Base-by-base conservation (phyloP, 2,888 invertebrate genomes). In the Chymomyza amoena region DNA sequence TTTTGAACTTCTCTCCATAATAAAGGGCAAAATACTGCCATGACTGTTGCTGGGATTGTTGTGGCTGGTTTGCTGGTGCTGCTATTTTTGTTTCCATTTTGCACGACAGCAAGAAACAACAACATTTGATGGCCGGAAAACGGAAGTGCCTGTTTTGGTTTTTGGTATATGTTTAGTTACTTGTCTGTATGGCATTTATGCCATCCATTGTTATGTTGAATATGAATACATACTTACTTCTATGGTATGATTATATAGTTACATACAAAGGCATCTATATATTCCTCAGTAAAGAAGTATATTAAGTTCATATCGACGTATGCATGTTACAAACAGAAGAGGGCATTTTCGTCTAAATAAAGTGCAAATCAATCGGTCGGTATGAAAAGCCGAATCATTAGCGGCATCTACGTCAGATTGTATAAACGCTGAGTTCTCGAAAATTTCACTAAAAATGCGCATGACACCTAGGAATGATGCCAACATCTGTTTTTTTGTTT, bases 131-230 rank as follows among this genome's bases (percentile, higher is more conserved):
- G 70, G 71, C 83, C 83, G 88, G 83, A 83, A 88, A 88, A 81
- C 86, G 83, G 83, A 83, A 85, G 81, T 70, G 76, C 78, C 84
- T 81, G 81, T 78, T 88, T 88, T 81, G 86, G 86, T 28, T 62
- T 65, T 56, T 67, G n/a, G n/a, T 28, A 18, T 56, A 20, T 56
- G 18, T 10, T 45, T 13, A 45, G 18, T 45, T 56, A 15, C 10
- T 56, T 18, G 18, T 56, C 18, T 56, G 9, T 56, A 15, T 56
- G 18, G 56, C 13, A 20, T 18, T n/a, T 45, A 45, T 56, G 56
- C 25, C 25, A 20, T 13, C 5, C n/a, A 56, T 25, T 56, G 20
- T 56, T 10, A 20, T 20, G 20, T 56, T 56, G 20, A 13, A 20
- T 56, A 56, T 20, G 20, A 56, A 20, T 56, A 32, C 32, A 32